Base-by-base conservation (phyloP, 2,797 vertebrate genomes). In the Allobates femoralis region DNA sequence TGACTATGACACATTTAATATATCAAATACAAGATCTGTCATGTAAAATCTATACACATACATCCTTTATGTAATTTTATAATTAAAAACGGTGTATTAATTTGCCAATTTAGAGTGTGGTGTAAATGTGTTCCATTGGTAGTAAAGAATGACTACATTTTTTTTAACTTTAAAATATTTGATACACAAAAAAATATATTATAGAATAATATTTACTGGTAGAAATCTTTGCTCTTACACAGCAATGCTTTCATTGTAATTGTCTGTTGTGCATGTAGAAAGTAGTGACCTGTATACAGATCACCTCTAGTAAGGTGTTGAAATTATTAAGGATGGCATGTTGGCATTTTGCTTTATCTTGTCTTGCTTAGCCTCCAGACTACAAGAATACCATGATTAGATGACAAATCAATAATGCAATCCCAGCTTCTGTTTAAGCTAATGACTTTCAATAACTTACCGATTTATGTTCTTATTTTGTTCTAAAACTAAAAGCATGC, bases 381-480 rank as follows among this genome's bases (percentile, higher is more conserved):
- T 84, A 41, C 55, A 79, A 79, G 81, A 34, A 79, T 58, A 83
- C 56, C 21, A n/a, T 71, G 67, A 84, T 87, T 79, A 80, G 66
- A 87, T 74, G 81, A 79, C 55, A 84, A 75, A 87, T 87, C 86
- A 79, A 87, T 84, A 87, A 84, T 66, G 56, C 86, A 87, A 84
- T 87, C 77, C 30, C 77, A 87, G 67, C 50, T 73, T 80, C 67
- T 79, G 81, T 84, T 84, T 80, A 87, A 81, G 58, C 37, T 74
- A 87, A 87, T 87, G 82, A 75, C 86, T 81, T 84, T 30, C 86
- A 87, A 32, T 87, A 80, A 80, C 41, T 81, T 75, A 56, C 82
- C 66, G 67, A 75, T 87, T 75, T 55, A 81, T 87, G 41, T 41
- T 55, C 76, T 84, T 80, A 74, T 46, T 74, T 79, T 84, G 76